Percentiles rank a stretch among this genome's conserved stretches.
Evolutionary conservation across 1,140 invertebrate species (phyloP).

Genomic region (Coptotermes formosanus): DNA sequence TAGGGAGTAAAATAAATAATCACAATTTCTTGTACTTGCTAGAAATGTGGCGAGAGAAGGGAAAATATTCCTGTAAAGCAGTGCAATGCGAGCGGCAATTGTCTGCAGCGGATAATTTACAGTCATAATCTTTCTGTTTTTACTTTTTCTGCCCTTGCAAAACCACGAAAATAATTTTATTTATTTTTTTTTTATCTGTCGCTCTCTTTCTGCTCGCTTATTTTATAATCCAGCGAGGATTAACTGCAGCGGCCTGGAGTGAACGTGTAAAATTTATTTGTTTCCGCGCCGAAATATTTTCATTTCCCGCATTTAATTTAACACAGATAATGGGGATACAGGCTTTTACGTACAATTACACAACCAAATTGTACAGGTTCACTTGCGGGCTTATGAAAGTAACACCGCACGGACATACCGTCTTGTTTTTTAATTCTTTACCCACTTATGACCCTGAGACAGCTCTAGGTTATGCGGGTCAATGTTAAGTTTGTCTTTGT

Average conservation of each 20-base stretch:
- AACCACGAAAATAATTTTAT: neutral
- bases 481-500: too few species aligned
- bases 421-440: too few species aligned
- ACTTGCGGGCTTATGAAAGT: neutral
- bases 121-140: neutral
- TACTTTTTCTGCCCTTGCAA: neutral
- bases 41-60: neutral
- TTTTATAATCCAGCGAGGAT: neutral
- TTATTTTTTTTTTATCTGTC: neutral
- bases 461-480: too few species aligned
- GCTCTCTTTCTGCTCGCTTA: neutral
- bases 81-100: neutral
- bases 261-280: neutral
- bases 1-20: conserved; percentile 1
- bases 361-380: neutral
- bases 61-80: conserved; percentile 16
- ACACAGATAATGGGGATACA: neutral
- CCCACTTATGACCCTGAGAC: too few species aligned
- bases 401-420: too few species aligned
- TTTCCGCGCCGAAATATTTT: neutral
- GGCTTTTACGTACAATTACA: neutral
- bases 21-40: neutral
- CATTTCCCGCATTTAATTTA: neutral
- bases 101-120: conserved; percentile 5
- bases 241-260: conserved; percentile 4